These are phyloP conservation scores for Alaudala cheleensis DNA, from an alignment of 2,113 vertebrate species.

Conservation along the genomic window DNA sequence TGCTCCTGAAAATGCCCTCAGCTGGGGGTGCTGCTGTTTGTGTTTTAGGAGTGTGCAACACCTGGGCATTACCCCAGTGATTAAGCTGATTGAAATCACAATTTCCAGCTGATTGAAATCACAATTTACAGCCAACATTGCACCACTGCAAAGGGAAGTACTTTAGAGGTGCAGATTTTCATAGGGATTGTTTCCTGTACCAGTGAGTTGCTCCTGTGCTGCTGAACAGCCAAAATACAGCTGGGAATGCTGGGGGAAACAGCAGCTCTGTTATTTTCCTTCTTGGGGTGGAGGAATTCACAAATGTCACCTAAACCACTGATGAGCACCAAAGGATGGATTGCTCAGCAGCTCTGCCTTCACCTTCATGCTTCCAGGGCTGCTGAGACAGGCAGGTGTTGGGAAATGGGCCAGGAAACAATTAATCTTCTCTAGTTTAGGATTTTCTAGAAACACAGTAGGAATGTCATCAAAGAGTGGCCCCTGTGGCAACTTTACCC, in stretches of 20 bases:
- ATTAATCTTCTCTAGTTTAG: not conserved
- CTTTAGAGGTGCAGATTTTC: not conserved
- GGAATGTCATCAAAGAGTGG: not conserved
- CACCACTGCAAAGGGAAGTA: not conserved
- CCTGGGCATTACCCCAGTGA: not conserved
- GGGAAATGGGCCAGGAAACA: not conserved
- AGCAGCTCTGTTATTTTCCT: not conserved
- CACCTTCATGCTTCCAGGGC: not conserved
- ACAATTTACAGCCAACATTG: not conserved
- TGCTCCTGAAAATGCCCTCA: not conserved
- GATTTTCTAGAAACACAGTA: not conserved
- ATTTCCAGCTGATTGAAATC: not conserved
- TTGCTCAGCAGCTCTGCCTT: not conserved
- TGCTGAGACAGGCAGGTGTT: accelerated
- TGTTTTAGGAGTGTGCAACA: not conserved
- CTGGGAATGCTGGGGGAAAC: not conserved
- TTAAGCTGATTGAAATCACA: not conserved
- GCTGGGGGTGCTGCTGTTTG: not conserved
- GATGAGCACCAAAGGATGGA: not conserved
- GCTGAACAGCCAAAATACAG: not conserved
- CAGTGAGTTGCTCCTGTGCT: not conserved
- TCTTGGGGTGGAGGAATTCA: not conserved
- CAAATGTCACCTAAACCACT: not conserved
- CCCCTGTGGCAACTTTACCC: not conserved
- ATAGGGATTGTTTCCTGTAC: not conserved